These are phyloP conservation scores for Cabera pusaria DNA, from an alignment of 2,888 invertebrate species.

Conservation along the genomic window DNA sequence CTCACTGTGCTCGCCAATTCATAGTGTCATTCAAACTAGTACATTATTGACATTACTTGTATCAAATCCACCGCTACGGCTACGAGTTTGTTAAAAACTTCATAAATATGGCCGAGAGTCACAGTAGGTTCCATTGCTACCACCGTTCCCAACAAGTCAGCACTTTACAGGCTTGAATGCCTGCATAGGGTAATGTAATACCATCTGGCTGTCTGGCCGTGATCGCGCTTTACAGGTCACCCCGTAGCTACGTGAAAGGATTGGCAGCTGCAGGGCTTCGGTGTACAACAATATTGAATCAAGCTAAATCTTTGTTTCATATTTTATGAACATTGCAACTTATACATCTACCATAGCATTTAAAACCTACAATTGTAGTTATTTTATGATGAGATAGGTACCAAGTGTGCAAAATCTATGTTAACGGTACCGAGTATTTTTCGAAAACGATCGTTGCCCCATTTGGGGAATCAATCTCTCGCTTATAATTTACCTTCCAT, in stretches of 20 bases:
- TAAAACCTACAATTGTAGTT: too few relatives aligned
- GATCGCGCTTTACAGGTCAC: slow-evolving; percentile 50
- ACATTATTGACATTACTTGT: too few relatives aligned
- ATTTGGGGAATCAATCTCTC: slow-evolving; percentile 11
- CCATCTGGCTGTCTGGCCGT: slow-evolving; percentile 49
- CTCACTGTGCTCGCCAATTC: too few relatives aligned
- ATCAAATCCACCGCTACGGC: too few relatives aligned
- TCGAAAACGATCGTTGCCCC: slow-evolving; percentile 1
- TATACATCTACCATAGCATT: too few relatives aligned
- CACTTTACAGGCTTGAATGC: slow-evolving; percentile 59
- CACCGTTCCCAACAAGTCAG: slow-evolving; percentile 36
- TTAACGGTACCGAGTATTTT: background rate
- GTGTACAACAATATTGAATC: slow-evolving; percentile 54
- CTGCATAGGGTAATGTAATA: slow-evolving; percentile 38
- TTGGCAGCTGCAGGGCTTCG: slow-evolving; percentile 56
- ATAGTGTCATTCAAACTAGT: too few relatives aligned
- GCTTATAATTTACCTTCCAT: slow-evolving; percentile 20
- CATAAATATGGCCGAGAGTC: too few relatives aligned
- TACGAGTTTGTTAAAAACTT: too few relatives aligned
- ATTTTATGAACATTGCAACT: slow-evolving; percentile 38
- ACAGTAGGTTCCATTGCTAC: background rate
- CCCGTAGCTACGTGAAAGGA: slow-evolving; percentile 63
- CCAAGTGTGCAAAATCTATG: too few relatives aligned
- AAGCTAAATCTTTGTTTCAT: slow-evolving; percentile 45
- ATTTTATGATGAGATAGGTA: too few relatives aligned